Evolutionary conservation across 2,113 vertebrate genomes (phyloP), one percentile per base, ranked within the genome.

Genomic region (Takifugu bimaculatus): DNA sequence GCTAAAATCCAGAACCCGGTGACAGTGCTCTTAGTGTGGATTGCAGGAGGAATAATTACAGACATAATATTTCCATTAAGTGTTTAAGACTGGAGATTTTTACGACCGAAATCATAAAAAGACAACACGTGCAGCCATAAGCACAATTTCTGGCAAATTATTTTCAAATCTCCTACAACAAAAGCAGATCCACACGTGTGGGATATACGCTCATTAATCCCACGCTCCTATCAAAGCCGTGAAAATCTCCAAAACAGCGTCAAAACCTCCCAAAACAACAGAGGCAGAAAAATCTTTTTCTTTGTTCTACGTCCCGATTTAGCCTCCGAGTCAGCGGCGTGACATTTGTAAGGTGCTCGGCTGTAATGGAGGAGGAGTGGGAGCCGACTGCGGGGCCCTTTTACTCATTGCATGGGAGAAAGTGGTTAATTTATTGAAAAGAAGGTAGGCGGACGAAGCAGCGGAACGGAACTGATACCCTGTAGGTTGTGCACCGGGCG

Each of bases 361-460:
- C 68, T 67, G 71, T 88, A 88, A 88, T 85, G 80, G 87, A 87
- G 88, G 82, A 86, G 88, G 88, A 84, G 89, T 70, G 75, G 79
- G 79, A 76, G 80, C 64, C 64, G 69, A 78, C 57, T 68, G 62
- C 74, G 60, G 77, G 75, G 70, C 55, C 13, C 53, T 85, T 85
- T 87, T 84, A 79, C 86, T 87, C 87, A 83, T 73, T 63, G 83
- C 84, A 78, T 58, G 77, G 75, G 73, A 78, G 86, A 86, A 85
- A 88, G 84, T 73, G 88, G 82, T 88, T 90, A 87, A 91, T 89
- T 91, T 88, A 89, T 88, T 81, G 86, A 88, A 88, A 85, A 90
- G 84, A 83, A 87, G 86, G 80, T 84, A 85, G 88, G 88, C 86
- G 87, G 83, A 87, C 66, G 71, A 73, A 75, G 86, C 87, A 82